phyloP scores from a whole-genome alignment of 1,140 invertebrate genomes.

The Drosophila novamexicana region DNA sequence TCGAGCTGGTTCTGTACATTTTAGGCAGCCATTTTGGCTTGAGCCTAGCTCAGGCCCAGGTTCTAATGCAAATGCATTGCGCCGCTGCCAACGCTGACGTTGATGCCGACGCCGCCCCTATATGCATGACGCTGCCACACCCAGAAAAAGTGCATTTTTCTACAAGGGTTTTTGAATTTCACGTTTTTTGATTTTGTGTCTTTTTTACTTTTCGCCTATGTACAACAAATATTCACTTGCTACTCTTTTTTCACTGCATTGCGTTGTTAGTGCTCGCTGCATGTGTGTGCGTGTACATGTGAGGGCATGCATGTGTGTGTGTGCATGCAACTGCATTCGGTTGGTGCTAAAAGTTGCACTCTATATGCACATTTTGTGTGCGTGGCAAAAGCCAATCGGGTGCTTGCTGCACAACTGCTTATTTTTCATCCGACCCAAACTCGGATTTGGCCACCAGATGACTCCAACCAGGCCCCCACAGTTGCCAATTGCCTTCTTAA shows the following conservation, averaged over 20 bases:
- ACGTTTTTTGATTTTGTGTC: slow-evolving; percentile 39
- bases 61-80: slow-evolving; percentile 75
- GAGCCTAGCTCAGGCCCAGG: slow-evolving; percentile 34
- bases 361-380: slow-evolving; percentile 84
- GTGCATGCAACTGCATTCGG: slow-evolving; percentile 79
- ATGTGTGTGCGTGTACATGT: slow-evolving; percentile 15
- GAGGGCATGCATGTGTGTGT: slow-evolving; percentile 38
- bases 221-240: slow-evolving; percentile 78
- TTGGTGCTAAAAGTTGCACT: slow-evolving; percentile 84
- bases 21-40: slow-evolving; percentile 58
- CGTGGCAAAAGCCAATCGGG: slow-evolving; percentile 81
- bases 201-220: slow-evolving; percentile 61
- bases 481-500: not conserved
- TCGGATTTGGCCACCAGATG: slow-evolving; percentile 24
- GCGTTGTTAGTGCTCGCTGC: slow-evolving; percentile 26
- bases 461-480: not conserved
- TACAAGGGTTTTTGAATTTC: slow-evolving; percentile 70
- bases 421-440: slow-evolving; percentile 46
- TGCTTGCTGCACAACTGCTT: slow-evolving; percentile 70
- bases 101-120: slow-evolving; percentile 17
- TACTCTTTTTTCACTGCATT: slow-evolving; percentile 58
- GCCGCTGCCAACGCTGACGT: slow-evolving; percentile 11
- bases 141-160: slow-evolving; percentile 81
- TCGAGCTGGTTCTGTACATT: slow-evolving; percentile 41
- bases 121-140: slow-evolving; percentile 66